Conservation (phyloP, 2,797 vertebrate genomes). For the Paguma larvata region DNA sequence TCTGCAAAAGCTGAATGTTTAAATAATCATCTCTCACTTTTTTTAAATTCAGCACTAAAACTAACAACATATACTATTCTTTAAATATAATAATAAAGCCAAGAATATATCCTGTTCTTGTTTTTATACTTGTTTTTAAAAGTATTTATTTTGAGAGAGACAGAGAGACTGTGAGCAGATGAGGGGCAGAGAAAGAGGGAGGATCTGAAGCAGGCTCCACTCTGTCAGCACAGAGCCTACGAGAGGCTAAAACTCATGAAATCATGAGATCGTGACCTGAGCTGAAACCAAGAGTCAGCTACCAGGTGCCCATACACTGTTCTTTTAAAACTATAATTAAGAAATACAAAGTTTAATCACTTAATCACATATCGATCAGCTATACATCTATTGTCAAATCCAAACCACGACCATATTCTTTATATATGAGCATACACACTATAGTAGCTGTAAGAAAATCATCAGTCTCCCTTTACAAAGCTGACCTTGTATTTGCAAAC, state of each 20-base stretch:
- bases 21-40: not conserved
- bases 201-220: too few species aligned
- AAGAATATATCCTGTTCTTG: too few species aligned
- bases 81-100: too few species aligned
- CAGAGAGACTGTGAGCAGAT: too few species aligned
- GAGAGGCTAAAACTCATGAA: too few species aligned
- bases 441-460: not conserved
- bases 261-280: too few species aligned
- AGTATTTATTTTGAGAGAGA: too few species aligned
- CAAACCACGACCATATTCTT: not conserved
- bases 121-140: too few species aligned
- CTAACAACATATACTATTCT: too few species aligned
- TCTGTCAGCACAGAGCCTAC: too few species aligned
- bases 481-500: not conserved
- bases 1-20: not conserved
- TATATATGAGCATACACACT: not conserved
- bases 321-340: not conserved
- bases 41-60: not conserved
- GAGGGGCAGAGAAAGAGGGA: too few species aligned
- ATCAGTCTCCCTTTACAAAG: not conserved
- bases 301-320: not conserved
- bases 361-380: not conserved
- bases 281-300: too few species aligned
- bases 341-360: slow-evolving; percentile 1
- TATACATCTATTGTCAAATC: not conserved